phyloP scores from a whole-genome alignment of 2,797 vertebrate species.

The Distichodus sexfasciatus region DNA sequence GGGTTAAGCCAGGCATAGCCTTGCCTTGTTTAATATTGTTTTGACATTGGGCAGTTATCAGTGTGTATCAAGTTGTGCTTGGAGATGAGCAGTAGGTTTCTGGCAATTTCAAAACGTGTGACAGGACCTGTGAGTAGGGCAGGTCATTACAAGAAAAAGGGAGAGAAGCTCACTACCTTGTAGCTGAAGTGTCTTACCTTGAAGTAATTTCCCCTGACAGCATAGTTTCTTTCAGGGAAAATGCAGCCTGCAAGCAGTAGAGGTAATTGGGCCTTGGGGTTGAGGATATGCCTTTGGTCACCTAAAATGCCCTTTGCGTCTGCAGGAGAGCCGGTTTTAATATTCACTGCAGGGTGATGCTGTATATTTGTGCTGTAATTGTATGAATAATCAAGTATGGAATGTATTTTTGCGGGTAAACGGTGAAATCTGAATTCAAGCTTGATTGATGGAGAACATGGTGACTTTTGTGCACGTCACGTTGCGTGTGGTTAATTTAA shows the following conservation, averaged over 20 bases:
- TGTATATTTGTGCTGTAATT: no score
- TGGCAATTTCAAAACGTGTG: neutral
- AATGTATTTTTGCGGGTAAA: no score
- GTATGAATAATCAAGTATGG: no score
- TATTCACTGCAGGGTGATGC: no score
- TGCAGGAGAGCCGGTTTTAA: neutral
- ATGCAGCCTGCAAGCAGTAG: neutral
- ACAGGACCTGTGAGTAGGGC: conserved; percentile 5
- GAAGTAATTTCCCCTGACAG: conserved; percentile 1
- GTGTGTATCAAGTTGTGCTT: neutral
- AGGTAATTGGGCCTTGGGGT: conserved; percentile 6
- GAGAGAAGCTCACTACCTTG: neutral
- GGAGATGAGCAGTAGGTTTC: neutral
- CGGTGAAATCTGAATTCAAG: no score
- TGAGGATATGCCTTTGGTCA: neutral
- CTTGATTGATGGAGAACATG: no score
- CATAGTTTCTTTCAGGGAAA: neutral
- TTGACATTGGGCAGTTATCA: neutral
- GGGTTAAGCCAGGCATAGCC: no score
- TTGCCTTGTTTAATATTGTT: neutral
- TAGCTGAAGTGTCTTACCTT: neutral
- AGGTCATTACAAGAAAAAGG: conserved; percentile 3
- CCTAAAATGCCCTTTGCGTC: neutral
- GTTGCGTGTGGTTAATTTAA: no score
- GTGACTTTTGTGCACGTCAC: no score